phyloP scores from a whole-genome alignment of 2,113 vertebrate species.

The Eira barbara region DNA sequence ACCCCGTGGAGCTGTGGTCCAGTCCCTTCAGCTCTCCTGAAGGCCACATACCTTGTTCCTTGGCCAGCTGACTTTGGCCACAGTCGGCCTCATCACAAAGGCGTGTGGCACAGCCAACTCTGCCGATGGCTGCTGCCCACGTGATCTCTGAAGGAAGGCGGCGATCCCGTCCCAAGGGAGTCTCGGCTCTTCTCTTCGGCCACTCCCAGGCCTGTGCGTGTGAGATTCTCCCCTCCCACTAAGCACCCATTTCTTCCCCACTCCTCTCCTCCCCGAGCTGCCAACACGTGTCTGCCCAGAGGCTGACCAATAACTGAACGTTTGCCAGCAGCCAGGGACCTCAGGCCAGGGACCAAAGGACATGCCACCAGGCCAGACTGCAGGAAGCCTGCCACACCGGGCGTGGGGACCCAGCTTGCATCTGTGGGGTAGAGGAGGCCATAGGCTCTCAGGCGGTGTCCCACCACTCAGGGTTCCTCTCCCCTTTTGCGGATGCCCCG shows the following conservation, averaged over 20 bases:
- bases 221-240: no score
- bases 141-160: background rate
- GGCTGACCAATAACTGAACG: background rate
- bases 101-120: background rate
- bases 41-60: background rate
- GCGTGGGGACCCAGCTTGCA: no score
- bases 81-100: background rate
- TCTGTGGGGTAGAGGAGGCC: no score
- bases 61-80: background rate
- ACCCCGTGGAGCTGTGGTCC: background rate
- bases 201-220: background rate
- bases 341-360: no score
- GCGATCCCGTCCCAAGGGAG: background rate
- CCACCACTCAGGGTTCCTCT: background rate
- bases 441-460: background rate
- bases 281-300: background rate
- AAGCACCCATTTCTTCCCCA: background rate
- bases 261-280: background rate
- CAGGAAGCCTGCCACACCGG: no score
- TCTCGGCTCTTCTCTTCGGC: background rate
- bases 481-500: accelerated
- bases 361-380: no score
- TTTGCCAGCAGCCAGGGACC: background rate
- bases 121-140: no score
- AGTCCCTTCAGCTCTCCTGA: background rate